Evolutionary conservation across 2,113 vertebrate genomes (phyloP), one percentile per base, ranked within the genome.

Genomic region (Accipiter virgatus): DNA sequence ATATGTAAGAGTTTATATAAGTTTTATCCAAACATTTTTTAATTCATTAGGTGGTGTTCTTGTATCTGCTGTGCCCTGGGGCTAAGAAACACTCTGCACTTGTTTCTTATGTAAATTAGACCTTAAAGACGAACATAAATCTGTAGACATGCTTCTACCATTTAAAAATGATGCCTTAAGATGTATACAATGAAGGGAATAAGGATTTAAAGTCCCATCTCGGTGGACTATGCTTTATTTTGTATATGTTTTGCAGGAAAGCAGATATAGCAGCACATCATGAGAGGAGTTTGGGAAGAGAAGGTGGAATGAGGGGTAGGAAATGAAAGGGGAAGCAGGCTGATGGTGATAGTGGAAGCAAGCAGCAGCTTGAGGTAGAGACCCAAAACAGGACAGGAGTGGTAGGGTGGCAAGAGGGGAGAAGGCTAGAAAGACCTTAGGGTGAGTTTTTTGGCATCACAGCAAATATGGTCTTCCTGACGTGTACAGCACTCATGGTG

Each of bases 31-130:
- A 95, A 85, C 79, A 31, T 42, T 73, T 95, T 81, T 93, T 91
- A 93, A 95, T 96, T 91, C 88, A 94, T 81, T 81, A 93, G 88
- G 71, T 92, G 88, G 65, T 92, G 73, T 91, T 95, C 58, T 78
- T 56, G 42, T 91, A 56, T 88, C 47, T 68, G 70, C 67, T 48
- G 68, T 81, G 80, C 81, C 79, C 19, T 34, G 67, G 78, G 70
- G 92, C 81, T 71, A 47, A 75, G 56, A 90, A 47, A 52, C 52
- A 36, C 59, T 67, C 87, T 27, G 83, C 2, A 10, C 42, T 90
- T 82, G 45, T n/a, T 61, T 96, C 95, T 92, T 72, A 95, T 94
- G 96, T 93, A 96, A 98, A 97, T 97, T 67, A 93, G 86, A 73
- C 34, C 66, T 92, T 47, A 22, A 89, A 68, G 59, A 36, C 6